phyloP scores from a whole-genome alignment of 2,113 vertebrate species.

The Crotophaga sulcirostris region DNA sequence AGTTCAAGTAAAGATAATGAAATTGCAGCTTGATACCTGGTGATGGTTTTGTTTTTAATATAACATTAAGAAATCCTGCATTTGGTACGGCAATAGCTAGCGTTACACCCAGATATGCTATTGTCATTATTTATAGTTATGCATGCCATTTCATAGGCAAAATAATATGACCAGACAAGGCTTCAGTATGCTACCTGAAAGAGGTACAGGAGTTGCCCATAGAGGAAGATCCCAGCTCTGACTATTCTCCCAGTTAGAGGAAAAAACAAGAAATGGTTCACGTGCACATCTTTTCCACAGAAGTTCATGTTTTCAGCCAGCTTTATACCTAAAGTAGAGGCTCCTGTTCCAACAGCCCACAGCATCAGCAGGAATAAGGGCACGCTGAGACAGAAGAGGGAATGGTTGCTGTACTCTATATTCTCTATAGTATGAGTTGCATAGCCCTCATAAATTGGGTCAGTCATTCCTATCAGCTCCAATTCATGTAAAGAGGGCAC shows the following conservation, averaged over 20 bases:
- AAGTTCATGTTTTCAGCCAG: not conserved
- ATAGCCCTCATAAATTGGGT: not conserved
- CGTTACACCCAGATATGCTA: not conserved
- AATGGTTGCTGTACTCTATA: not conserved
- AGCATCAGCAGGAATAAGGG: not conserved
- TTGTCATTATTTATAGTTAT: not conserved
- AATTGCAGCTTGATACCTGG: not conserved
- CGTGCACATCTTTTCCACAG: not conserved
- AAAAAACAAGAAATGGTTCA: not conserved
- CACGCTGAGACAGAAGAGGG: not conserved
- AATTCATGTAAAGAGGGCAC: not conserved
- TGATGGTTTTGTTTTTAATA: not conserved
- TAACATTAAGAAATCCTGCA: not conserved
- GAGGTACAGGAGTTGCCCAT: not conserved
- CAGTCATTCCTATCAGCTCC: not conserved
- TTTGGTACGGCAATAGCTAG: not conserved
- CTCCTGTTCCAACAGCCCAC: not conserved
- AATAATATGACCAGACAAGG: not conserved
- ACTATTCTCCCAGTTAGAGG: not conserved
- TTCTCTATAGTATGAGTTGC: not conserved
- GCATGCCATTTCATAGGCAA: not conserved
- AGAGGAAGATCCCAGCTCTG: not conserved
- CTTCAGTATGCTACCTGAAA: not conserved
- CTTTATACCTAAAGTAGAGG: not conserved
- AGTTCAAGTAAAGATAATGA: not conserved